phyloP scores from a whole-genome alignment of 2,113 vertebrate genomes.

The Cyphomyrus discorhynchus region DNA sequence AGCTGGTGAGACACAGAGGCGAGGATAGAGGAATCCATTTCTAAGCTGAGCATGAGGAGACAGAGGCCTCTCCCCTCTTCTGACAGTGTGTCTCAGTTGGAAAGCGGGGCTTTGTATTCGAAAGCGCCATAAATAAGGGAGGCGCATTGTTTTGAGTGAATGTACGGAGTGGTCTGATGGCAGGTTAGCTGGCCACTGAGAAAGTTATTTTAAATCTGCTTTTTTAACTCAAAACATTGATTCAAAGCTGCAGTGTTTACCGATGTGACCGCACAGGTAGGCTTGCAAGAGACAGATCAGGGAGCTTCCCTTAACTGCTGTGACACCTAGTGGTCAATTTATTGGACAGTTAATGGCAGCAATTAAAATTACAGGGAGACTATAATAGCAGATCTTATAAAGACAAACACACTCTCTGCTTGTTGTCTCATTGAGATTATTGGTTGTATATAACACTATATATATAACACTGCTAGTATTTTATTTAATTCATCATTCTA shows the following conservation, averaged over 20 bases:
- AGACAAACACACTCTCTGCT: neutral
- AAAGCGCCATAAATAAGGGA: neutral
- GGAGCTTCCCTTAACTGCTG: neutral
- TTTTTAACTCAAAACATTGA: neutral
- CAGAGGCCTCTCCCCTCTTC: slow-evolving; percentile 24
- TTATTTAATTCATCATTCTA: neutral
- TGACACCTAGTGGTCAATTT: neutral
- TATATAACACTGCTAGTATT: neutral
- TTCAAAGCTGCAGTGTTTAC: neutral
- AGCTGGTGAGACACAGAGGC: slow-evolving; percentile 22
- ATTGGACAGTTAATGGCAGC: neutral
- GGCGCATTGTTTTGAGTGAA: slow-evolving; percentile 33
- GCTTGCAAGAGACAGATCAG: neutral
- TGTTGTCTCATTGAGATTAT: neutral
- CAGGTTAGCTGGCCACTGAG: neutral
- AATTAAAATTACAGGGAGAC: neutral
- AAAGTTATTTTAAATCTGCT: neutral
- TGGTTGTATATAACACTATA: neutral
- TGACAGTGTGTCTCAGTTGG: slow-evolving; percentile 31
- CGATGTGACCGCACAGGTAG: neutral
- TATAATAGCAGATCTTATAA: neutral
- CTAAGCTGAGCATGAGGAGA: slow-evolving; percentile 28
- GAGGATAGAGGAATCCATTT: slow-evolving; percentile 38
- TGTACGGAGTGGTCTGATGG: neutral
- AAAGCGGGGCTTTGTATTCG: slow-evolving; percentile 28